Evolutionary conservation across 2,797 vertebrate species (phyloP), one percentile per base, ranked within the genome.

Genomic region (Otolemur crassicaudatus): DNA sequence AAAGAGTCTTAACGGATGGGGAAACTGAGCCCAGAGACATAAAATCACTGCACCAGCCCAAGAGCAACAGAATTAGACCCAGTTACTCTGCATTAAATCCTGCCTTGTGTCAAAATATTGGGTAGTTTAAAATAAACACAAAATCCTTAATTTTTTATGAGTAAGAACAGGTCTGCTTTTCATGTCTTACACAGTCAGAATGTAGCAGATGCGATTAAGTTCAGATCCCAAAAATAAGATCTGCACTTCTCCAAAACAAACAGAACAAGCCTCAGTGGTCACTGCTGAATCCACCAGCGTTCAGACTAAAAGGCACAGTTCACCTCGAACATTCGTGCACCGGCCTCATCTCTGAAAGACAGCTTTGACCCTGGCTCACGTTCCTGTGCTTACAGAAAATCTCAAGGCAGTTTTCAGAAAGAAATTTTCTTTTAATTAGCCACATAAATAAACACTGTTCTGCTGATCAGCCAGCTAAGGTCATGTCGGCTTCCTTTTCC

Each of bases 401-500:
- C 76, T 91, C 93, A 29, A 87, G 63, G 46, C 80, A 69, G 88
- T 60, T 85, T 84, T 92, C 85, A 56, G 84, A 86, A 67, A 87
- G 80, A 89, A 80, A 70, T 92, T 37, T 82, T 87, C 80, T 93
- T 93, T 96, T 96, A 90, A 90, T 91, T 91, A 94, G 77, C 25
- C 90, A 73, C 76, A 56, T 56, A 91, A 87, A 77, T 22, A 95
- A 19, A 81, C 75, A 34, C 23, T 56, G 79, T 60, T 75, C 40
- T 37, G 79, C 22, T 37, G 61, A 75, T 76, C 56, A 46, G 46
- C n/a, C 25, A 25, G 70, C 61, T 40, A 12, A 5, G 0, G 17
- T 12, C 69, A 6, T 34, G 53, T 13, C 46, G 17, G 70, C 20
- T 49, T 25, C 7, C 56, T 81, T n/a, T 77, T 65, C 16, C 40